phyloP scores from a whole-genome alignment of 2,888 invertebrate genomes.

The Phyto melanocephala region DNA sequence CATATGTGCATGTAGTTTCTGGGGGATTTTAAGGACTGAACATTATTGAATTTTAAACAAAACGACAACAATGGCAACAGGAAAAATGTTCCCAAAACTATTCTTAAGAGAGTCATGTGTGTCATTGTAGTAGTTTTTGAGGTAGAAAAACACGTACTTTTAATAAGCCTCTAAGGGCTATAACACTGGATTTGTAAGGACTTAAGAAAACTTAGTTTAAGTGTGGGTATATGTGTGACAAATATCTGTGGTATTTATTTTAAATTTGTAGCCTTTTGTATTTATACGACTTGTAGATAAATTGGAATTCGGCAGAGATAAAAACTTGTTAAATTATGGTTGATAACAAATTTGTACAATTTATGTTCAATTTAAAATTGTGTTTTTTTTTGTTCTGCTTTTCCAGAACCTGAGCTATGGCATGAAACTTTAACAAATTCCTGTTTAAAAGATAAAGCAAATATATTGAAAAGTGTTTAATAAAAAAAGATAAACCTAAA shows the following conservation, averaged over 20 bases:
- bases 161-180: conserved; percentile 60
- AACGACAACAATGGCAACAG: conserved; percentile 23
- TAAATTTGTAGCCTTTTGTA: conserved; percentile 8
- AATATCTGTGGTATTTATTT: background rate
- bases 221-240: background rate
- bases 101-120: conserved; percentile 44
- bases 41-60: conserved; percentile 58
- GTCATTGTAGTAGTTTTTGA: conserved; percentile 5
- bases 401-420: background rate
- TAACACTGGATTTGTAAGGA: conserved; percentile 37
- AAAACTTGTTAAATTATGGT: conserved; percentile 56
- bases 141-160: conserved; percentile 49
- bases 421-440: background rate
- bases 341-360: conserved; percentile 42
- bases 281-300: conserved; percentile 23
- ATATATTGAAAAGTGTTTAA: background rate
- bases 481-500: conserved; percentile 14
- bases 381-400: background rate
- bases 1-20: conserved; percentile 38
- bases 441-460: background rate
- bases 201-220: background rate
- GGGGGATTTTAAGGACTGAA: conserved; percentile 49
- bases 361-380: conserved; percentile 19
- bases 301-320: conserved; percentile 46
- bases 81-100: conserved; percentile 56